Base-by-base conservation (phyloP, 1,140 invertebrate species). In the Belonocnema kinseyi region DNA sequence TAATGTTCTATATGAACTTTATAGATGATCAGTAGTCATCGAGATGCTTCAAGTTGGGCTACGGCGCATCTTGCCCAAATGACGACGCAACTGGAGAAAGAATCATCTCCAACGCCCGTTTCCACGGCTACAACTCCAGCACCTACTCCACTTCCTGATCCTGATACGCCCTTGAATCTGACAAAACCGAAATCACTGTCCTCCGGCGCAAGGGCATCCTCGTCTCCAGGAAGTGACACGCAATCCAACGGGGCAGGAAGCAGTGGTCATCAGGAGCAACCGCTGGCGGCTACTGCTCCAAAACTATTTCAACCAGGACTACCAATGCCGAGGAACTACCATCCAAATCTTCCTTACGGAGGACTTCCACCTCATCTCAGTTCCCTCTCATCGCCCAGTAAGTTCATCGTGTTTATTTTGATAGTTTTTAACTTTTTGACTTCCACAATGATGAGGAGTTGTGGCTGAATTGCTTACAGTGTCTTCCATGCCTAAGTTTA, bases 81-180 rank as follows among this genome's bases (percentile, higher is more conserved):
- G 78, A 85, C 89, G 21, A 87, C 84, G 50, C 87, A 90, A 50
- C 85, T 91, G 82, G 88, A 91, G 54, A 90, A 91, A 72, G 90
- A 91, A 74, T 83, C 89, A 46, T 88, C 92, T 11, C 92, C 91
- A 56, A 92, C 92, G 53, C 91, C 91, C 10, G 91, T 92, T 61
- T 91, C 90, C 8, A 88, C 88, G 33, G 87, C 90, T n/a, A 86
- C 86, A 50, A 87, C 88, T 19, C 89, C 89, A 12, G 88, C 88
- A 8, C 86, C 88, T 58, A 82, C 88, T 70, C 89, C 91, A 5
- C 90, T 92, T 26, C 90, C 91, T 14, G 95, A 96, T 83, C 93
- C 95, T 7, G 97, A 98, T 84, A 94, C 96, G 0, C 97, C 97
- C 0, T 91, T 98, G 0, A 98, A 98, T 90, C 94, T 98, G 8